Percentiles rank a stretch among this genome's conserved stretches.
Evolutionary conservation across 2,113 vertebrate species (phyloP).

Genomic region (Garra rufa): DNA sequence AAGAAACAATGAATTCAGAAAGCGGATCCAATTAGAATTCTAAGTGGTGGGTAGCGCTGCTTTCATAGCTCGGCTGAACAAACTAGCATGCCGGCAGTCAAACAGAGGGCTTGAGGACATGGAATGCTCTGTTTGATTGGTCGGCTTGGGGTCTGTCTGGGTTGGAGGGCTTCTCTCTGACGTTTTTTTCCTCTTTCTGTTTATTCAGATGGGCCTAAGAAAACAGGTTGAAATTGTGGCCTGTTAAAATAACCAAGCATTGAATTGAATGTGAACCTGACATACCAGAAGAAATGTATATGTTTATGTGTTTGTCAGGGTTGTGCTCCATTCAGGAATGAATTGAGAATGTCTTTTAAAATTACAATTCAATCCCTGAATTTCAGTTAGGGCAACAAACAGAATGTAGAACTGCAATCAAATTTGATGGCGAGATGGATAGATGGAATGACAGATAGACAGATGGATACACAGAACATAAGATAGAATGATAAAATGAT

Average conservation of each 20-base stretch:
- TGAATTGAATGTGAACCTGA: neutral
- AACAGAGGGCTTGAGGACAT: constrained; percentile 41
- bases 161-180: constrained; percentile 7
- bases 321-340: neutral
- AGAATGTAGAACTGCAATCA: neutral
- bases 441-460: neutral
- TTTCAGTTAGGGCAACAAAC: neutral
- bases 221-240: constrained; percentile 5
- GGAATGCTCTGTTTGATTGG: constrained; percentile 54
- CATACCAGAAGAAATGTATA: neutral
- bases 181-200: constrained; percentile 34
- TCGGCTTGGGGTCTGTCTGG: neutral
- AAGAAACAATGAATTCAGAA: constrained; percentile 66
- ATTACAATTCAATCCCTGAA: neutral
- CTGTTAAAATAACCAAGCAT: constrained; percentile 21
- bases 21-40: constrained; percentile 68
- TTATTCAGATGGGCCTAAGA: constrained; percentile 39
- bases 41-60: constrained; percentile 58
- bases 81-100: constrained; percentile 41
- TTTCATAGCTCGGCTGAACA: constrained; percentile 59
- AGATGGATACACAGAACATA: neutral
- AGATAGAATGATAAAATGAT: neutral
- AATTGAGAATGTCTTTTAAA: neutral
- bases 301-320: neutral
- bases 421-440: neutral